A percentile compares a stretch with the other conserved stretches of the same genome.
Evolutionary conservation across 2,888 invertebrate species (phyloP).

Genomic region (Apamea anceps): DNA sequence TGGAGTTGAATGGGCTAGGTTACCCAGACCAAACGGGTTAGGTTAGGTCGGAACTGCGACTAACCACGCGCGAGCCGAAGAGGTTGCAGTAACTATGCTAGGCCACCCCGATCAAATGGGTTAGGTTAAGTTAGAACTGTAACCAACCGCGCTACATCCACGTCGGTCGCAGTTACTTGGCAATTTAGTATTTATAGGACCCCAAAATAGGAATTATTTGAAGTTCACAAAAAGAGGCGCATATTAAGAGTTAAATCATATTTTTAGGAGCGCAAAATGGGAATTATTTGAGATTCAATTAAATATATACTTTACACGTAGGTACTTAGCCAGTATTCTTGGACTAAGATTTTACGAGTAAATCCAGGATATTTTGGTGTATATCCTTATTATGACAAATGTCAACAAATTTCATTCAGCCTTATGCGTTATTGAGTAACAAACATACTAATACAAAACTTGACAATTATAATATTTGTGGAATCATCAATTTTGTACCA

Average conservation of each 20-base stretch:
- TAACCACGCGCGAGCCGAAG: too few species aligned
- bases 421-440: too few species aligned
- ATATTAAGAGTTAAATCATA: neutral
- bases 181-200: neutral
- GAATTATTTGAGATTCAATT: neutral
- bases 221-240: neutral
- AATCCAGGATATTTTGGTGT: neutral
- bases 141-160: neutral
- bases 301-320: neutral
- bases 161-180: too few species aligned
- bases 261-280: neutral
- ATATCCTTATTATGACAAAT: neutral
- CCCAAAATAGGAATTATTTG: neutral
- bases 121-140: neutral
- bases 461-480: neutral
- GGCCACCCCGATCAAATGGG: too few species aligned
- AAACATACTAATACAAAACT: neutral
- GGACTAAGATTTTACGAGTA: neutral
- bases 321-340: neutral
- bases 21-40: neutral
- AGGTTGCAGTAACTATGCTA: too few species aligned
- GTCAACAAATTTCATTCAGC: neutral
- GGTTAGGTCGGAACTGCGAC: neutral
- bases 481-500: constrained; percentile 13
- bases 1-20: too few species aligned